Evolutionary conservation across 2,113 vertebrate genomes (phyloP).

Genomic region (Lycocorax pyrrhopterus): DNA sequence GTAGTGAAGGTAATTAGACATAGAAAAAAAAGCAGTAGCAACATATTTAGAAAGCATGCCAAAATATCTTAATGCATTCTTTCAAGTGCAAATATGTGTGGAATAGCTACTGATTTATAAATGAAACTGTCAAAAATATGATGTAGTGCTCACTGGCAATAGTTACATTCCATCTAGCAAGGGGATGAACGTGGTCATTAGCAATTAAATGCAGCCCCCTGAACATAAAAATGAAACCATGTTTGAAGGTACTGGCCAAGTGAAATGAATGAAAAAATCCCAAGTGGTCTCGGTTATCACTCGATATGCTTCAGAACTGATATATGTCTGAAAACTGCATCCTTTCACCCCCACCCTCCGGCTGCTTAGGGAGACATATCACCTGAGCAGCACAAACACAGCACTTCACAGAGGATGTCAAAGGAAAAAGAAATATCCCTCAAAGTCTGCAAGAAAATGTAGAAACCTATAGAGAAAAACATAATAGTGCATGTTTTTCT

Average conservation of each 20-base stretch:
- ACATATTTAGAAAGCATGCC: not conserved
- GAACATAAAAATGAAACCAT: not conserved
- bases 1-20: not conserved
- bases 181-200: not conserved
- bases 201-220: not conserved
- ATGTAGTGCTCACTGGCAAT: not conserved
- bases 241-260: not conserved
- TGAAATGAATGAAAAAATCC: not conserved
- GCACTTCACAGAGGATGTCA: not conserved
- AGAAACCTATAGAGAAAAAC: not conserved
- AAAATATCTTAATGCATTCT: not conserved
- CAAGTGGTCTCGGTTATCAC: not conserved
- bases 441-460: not conserved
- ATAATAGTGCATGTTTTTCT: not conserved
- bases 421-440: not conserved
- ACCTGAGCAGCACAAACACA: not conserved
- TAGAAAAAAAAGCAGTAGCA: not conserved
- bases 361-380: not conserved
- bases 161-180: not conserved
- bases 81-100: not conserved
- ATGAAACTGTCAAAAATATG: not conserved
- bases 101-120: not conserved
- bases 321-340: not conserved
- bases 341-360: not conserved
- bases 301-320: not conserved